These are phyloP conservation scores for Drosophila austrosaltans DNA, from an alignment of 2,888 invertebrate genomes.

Conservation along the genomic window DNA sequence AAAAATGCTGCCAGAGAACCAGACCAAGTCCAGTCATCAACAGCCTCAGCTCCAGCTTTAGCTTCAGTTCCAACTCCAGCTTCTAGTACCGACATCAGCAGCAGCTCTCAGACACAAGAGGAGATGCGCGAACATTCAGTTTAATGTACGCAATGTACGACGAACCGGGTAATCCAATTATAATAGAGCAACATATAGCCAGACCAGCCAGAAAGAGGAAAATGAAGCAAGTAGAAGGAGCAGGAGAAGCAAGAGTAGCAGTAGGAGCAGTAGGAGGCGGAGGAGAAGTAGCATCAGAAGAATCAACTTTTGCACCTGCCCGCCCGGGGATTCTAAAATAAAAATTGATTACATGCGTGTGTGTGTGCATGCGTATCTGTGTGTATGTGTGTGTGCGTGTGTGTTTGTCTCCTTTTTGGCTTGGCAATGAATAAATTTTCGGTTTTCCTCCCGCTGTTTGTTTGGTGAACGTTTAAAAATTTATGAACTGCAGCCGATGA, in stretches of 20 bases:
- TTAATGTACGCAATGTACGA: conserved; percentile 47
- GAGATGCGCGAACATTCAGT: conserved; percentile 54
- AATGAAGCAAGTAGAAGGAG: background rate
- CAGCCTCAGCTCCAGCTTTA: conserved; percentile 11
- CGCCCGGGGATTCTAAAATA: conserved; percentile 66
- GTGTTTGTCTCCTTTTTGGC: conserved; percentile 19
- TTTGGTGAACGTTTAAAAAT: conserved; percentile 67
- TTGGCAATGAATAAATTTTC: conserved; percentile 55
- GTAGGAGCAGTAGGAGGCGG: background rate
- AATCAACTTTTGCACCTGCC: conserved; percentile 66
- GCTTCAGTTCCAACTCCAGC: conserved; percentile 16
- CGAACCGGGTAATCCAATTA: conserved; percentile 67
- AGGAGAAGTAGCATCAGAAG: conserved; percentile 18
- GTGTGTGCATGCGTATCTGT: conserved; percentile 53
- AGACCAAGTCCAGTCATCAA: conserved; percentile 16
- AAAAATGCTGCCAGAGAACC: conserved; percentile 56
- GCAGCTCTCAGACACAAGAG: conserved; percentile 43
- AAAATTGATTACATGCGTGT: conserved; percentile 76
- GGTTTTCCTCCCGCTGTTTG: conserved; percentile 51
- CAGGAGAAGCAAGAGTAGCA: background rate
- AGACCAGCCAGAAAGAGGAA: conserved; percentile 6
- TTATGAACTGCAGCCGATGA: conserved; percentile 69
- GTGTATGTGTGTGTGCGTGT: conserved; percentile 11
- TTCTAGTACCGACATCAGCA: conserved; percentile 33
- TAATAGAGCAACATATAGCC: conserved; percentile 49